Evolutionary conservation across 2,888 invertebrate genomes (phyloP), one percentile per base, ranked within the genome.

Genomic region (Exocentrus adspersus): DNA sequence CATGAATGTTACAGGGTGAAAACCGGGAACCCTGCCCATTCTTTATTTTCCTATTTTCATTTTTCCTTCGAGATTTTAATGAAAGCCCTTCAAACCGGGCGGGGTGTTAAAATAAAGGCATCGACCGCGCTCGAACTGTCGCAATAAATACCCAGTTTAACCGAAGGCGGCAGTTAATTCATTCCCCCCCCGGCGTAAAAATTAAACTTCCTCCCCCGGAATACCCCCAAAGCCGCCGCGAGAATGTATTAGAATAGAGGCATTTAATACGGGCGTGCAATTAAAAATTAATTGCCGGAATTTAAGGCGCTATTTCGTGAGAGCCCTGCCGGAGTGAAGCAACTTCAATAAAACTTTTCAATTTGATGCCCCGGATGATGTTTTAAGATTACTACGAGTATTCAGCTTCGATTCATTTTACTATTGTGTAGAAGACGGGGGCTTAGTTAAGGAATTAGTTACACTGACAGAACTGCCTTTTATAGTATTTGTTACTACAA

Each of bases 221-320:
- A 37, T 37, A 37, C 37, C 37, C 37, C 37, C 5, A 37, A 37
- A 37, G 37, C 37, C 37, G n/a, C 48, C 37, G n/a, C 48, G 12
- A 53, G 42, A 42, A 37, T 53, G 53, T 51, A 56, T 56, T 43
- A 37, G 52, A 24, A 62, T 62, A 46, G 37, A 46, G 62, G 51
- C 56, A 57, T 62, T 69, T 68, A 68, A 65, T 71, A 69, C 64
- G 76, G 74, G 72, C 70, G 67, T 63, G 73, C 74, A 78, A 77
- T 78, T 78, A 77, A 76, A 76, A 75, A 77, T 79, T 78, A 78
- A 78, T 78, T 77, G 74, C 71, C 64, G 69, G 73, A 70, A 72
- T 76, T 69, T 62, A 56, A 59, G 64, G 64, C 62, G 37, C 50
- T 60, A 60, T 62, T 66, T 43, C 46, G 37, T 62, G 51, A 60